Percentiles rank a stretch among this genome's conserved stretches.
Evolutionary conservation across 2,888 invertebrate species (phyloP).

Genomic region (Drosophila austrosaltans): DNA sequence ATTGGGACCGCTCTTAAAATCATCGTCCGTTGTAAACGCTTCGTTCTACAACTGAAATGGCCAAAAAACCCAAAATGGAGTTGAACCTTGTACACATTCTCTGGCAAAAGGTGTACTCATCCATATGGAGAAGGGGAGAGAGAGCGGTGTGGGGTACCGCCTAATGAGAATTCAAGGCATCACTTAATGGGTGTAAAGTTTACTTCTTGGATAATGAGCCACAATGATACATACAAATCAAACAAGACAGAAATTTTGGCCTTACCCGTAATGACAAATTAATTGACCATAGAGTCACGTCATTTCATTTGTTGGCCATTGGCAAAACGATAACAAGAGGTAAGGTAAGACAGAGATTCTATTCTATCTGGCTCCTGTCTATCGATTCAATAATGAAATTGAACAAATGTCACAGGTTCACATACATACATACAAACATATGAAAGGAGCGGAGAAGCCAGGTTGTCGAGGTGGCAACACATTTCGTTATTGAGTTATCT

Average conservation of each 20-base stretch:
- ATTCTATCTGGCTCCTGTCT: too few relatives aligned
- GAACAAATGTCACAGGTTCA: too few relatives aligned
- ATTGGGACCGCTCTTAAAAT: slow-evolving; percentile 70
- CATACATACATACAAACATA: too few relatives aligned
- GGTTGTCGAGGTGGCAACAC: too few relatives aligned
- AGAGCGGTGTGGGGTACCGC: neutral
- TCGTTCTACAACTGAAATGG: slow-evolving; percentile 44
- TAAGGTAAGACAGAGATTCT: too few relatives aligned
- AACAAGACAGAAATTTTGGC: neutral
- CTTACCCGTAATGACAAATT: neutral
- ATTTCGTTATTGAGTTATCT: too few relatives aligned
- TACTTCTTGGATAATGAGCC: slow-evolving; percentile 19
- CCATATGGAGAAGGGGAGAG: too few relatives aligned
- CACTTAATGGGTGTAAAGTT: slow-evolving; percentile 58
- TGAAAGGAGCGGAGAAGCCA: too few relatives aligned
- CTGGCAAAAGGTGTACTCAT: too few relatives aligned
- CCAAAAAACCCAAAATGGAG: slow-evolving; percentile 5
- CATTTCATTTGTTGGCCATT: neutral
- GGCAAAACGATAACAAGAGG: neutral
- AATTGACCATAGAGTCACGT: slow-evolving; percentile 2
- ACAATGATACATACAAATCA: neutral
- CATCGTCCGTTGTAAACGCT: slow-evolving; percentile 52
- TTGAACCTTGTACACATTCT: too few relatives aligned
- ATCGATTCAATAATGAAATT: too few relatives aligned
- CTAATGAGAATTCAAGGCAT: slow-evolving; percentile 45